Evolutionary conservation across 2,797 vertebrate species (phyloP), one percentile per base, ranked within the genome.

Genomic region (Tiaroga cobitis): DNA sequence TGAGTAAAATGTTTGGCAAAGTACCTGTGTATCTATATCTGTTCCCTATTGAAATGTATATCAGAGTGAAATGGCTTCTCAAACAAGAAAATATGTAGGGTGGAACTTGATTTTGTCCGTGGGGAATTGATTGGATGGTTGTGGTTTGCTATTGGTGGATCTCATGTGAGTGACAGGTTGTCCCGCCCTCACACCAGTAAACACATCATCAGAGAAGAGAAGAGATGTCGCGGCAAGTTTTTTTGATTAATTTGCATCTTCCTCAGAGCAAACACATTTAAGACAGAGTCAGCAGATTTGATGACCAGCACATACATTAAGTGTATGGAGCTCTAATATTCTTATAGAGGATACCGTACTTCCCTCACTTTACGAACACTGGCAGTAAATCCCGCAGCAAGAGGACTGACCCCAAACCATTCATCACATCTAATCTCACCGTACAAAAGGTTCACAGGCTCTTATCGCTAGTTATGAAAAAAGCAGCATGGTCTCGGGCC

Each of bases 371-470:
- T 18, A 51, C 0, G 9, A 51, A 75, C 46, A 32, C 41, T 26
- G 7, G 7, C 61, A 56, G 59, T 34, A 77, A 88, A 78, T 85
- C 32, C 61, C 1, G 0, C 63, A 74, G 41, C 2, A 5, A 69
- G 79, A 80, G 24, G 63, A 86, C 63, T 29, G 78, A 78, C 41
- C 85, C 67, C 61, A 61, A 80, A 32, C 13, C 49, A 61, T 77
- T 74, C 26, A 54, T 37, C 13, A 32, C 26, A 39, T 70, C 61
- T 77, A 59, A 76, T 56, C 37, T 70, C 43, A 68, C 43, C 34
- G 54, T 65, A 81, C 56, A 67, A 75, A 82, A 69, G 39, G 69
- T 78, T 59, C 78, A 83, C 82, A 80, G 51, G 65, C n/a, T 39
- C 74, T 82, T 76, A 70, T 82, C 65, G 11, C 13, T 80, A 72